Evolutionary conservation across 1,140 invertebrate genomes (phyloP), one percentile per base, ranked within the genome.

Genomic region (Xylocopa sonorina): DNA sequence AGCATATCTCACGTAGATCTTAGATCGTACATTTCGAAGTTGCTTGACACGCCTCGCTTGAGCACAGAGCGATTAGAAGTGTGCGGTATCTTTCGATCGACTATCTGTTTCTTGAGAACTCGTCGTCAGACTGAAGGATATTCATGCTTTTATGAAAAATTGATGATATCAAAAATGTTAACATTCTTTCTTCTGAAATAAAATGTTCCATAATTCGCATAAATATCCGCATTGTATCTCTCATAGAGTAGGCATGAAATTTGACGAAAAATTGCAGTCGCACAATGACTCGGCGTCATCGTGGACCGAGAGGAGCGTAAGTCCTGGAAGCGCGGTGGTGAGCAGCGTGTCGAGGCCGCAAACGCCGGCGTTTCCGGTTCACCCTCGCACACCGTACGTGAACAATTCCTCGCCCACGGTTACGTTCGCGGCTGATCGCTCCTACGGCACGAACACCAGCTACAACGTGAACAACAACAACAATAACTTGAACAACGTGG

Each of bases 311-410:
- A 93, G 94, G 72, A 94, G 94, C 60, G 89, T 93, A 27, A 95
- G 94, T 87, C 95, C 95, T 10, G 93, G 91, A 88, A 94, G 89
- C 38, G 88, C 92, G 51, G 82, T 92, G 71, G 84, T 92, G 80
- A 91, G 92, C 78, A 87, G 93, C 88, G 87, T 92, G 91, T 91
- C 94, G 27, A 91, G 97, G 73, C 97, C 97, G 29, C 96, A 97
- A 90, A 98, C 97, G 3, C 97, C 97, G 27, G 96, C 96, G 55
- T 98, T 98, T 93, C 97, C 97, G 48, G 97, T 97, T 29, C 96
- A 96, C 85, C 97, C 97, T 38, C 95, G 97, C 81, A 98, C 97
- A 3, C 97, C 97, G 1, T 98, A 98, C 93, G 93, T 91, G 83
- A 96, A 95, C 88, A 93, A 93, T 66, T 93, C 93, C 41, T 94